Conservation (phyloP, 2,797 vertebrate genomes). For the Phoeniculus purpureus region DNA sequence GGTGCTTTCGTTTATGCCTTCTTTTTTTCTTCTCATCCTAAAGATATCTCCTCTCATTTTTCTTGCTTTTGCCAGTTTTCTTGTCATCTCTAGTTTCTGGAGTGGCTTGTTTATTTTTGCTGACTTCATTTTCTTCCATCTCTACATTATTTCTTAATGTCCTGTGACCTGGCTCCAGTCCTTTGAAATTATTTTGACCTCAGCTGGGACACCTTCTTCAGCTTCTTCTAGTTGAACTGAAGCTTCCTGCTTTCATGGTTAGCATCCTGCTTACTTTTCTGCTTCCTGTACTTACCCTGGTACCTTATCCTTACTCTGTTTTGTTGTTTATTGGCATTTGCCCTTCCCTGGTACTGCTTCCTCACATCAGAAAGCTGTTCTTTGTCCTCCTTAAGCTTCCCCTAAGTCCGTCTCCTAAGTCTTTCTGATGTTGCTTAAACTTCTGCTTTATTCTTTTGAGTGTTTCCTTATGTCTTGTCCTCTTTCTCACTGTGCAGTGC, state of each 20-base stretch:
- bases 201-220: not conserved
- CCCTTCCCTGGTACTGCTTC: not conserved
- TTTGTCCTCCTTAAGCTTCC: not conserved
- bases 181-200: slow-evolving; percentile 4
- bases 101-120: slow-evolving; percentile 35
- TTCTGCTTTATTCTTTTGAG: not conserved
- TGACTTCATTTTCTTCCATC: slow-evolving; percentile 34
- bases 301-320: not conserved
- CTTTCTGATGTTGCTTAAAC: not conserved
- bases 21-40: not conserved
- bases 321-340: not conserved
- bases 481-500: not conserved
- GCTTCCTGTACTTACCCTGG: not conserved
- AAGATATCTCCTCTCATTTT: slow-evolving; percentile 29
- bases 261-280: not conserved
- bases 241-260: not conserved
- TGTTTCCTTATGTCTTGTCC: not conserved
- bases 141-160: not conserved
- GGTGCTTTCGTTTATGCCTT: not conserved
- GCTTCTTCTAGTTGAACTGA: not conserved
- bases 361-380: not conserved
- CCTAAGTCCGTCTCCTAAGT: not conserved
- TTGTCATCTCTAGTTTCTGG: slow-evolving; percentile 30
- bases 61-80: slow-evolving; percentile 41
- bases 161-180: not conserved